A percentile compares a stretch with the other conserved stretches of the same genome.
phyloP scores from a whole-genome alignment of 2,888 invertebrate species.

The Drosophila setosimentum region DNA sequence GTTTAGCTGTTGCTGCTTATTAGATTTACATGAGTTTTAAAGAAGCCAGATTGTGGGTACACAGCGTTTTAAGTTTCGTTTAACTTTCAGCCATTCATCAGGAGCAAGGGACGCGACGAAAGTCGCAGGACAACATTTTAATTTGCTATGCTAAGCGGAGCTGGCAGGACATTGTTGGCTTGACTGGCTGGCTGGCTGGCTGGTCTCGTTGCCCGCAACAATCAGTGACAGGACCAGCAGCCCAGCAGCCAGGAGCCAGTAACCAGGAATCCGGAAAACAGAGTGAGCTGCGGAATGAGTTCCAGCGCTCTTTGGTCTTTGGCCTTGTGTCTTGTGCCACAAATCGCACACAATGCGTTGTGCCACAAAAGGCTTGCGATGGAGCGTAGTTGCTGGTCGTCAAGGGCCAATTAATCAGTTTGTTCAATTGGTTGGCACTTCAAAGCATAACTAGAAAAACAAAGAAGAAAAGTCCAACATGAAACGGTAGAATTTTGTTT shows the following conservation, averaged over 20 bases:
- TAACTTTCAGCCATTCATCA: constrained; percentile 46
- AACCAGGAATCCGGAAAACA: constrained; percentile 5
- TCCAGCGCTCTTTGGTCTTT: constrained; percentile 19
- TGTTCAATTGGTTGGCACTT: constrained; percentile 56
- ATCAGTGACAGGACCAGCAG: constrained; percentile 38
- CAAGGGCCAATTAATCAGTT: constrained; percentile 77
- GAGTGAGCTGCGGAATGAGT: constrained; percentile 9
- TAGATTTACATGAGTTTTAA: constrained; percentile 11
- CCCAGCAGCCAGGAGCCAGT: constrained; percentile 5
- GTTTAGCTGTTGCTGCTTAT: constrained; percentile 4
- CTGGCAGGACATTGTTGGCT: constrained; percentile 38
- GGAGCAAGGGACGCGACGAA: constrained; percentile 31
- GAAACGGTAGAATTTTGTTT: constrained; percentile 27
- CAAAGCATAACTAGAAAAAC: constrained; percentile 41
- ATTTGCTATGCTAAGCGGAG: constrained; percentile 61
- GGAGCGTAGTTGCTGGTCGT: constrained; percentile 36
- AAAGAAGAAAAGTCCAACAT: constrained; percentile 37
- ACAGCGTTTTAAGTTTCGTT: constrained; percentile 62
- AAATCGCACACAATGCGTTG: constrained; percentile 52
- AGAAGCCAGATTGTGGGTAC: constrained; percentile 16
- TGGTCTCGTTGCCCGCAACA: constrained; percentile 29
- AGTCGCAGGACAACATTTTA: constrained; percentile 57
- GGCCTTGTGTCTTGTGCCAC: constrained; percentile 31
- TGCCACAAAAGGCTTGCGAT: constrained; percentile 38
- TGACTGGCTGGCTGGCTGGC: constrained; percentile 8